phyloP scores from a whole-genome alignment of 2,888 invertebrate species.

The Xestobium rufovillosum region DNA sequence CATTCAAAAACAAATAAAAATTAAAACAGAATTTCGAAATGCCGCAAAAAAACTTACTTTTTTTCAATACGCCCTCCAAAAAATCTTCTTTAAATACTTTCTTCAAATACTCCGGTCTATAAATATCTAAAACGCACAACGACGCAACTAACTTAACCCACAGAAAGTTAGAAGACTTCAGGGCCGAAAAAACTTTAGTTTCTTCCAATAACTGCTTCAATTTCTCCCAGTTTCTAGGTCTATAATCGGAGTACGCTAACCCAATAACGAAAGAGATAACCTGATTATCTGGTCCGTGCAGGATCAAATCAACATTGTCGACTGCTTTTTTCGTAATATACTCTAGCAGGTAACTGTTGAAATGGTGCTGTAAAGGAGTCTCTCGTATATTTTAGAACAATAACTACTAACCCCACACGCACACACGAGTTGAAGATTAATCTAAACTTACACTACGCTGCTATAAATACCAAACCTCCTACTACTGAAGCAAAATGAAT shows the following conservation, averaged over 20 bases:
- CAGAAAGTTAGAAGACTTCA: slow-evolving; percentile 24
- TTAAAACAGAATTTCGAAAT: slow-evolving; percentile 16
- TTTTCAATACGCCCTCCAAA: slow-evolving; percentile 35
- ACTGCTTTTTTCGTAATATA: slow-evolving; percentile 48
- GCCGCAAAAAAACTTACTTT: slow-evolving; percentile 35
- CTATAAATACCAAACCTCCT: too few species aligned
- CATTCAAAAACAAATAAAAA: slow-evolving; percentile 3
- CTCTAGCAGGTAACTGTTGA: slow-evolving; percentile 50
- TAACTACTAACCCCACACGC: too few species aligned
- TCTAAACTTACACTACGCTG: too few species aligned
- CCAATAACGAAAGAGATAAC: slow-evolving; percentile 43
- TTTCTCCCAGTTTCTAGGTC: slow-evolving; percentile 50
- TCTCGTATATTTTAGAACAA: too few species aligned
- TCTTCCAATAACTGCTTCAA: slow-evolving; percentile 36
- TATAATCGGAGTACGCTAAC: slow-evolving; percentile 51
- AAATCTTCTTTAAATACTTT: slow-evolving; percentile 48
- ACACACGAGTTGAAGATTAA: too few species aligned
- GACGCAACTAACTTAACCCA: slow-evolving; percentile 48
- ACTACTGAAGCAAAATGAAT: too few species aligned
- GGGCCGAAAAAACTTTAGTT: slow-evolving; percentile 18
- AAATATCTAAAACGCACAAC: slow-evolving; percentile 53
- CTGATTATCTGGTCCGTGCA: slow-evolving; percentile 41
- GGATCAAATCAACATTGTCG: slow-evolving; percentile 40
- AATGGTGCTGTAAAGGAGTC: slow-evolving; percentile 47
- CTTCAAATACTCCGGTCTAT: slow-evolving; percentile 47